Percentiles rank a stretch among this genome's conserved stretches.
Conservation (phyloP, 2,113 vertebrate genomes). For the Trogon surrucura region DNA sequence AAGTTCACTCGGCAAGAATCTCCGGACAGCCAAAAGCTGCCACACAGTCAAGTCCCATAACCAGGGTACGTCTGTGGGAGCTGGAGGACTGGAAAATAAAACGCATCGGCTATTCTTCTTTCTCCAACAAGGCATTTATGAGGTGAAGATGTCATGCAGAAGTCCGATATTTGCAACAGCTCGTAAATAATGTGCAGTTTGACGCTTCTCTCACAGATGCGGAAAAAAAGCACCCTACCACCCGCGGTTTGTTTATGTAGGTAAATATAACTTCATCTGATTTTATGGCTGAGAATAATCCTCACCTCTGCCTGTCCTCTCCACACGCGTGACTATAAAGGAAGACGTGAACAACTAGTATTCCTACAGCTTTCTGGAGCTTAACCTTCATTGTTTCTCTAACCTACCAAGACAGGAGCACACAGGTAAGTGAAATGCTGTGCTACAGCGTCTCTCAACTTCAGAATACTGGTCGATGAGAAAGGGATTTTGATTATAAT, state of each 20-base stretch:
- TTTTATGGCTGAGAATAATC: background rate
- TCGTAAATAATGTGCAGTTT: background rate
- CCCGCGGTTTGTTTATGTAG: background rate
- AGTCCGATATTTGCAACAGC: background rate
- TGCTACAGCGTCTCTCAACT: background rate
- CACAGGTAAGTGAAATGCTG: background rate
- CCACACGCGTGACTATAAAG: background rate
- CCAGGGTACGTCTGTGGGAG: background rate
- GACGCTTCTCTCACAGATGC: background rate
- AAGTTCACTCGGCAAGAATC: background rate
- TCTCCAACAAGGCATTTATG: background rate
- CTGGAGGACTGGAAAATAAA: background rate
- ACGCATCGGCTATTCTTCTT: background rate
- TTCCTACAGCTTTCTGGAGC: background rate
- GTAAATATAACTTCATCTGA: background rate
- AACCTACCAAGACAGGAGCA: background rate
- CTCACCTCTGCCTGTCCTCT: background rate
- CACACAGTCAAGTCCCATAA: background rate
- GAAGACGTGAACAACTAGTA: background rate
- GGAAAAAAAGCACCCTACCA: background rate
- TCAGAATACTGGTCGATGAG: accelerated
- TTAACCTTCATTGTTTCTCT: background rate
- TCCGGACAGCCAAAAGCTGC: background rate
- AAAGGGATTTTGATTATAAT: background rate
- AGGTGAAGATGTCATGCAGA: conserved; percentile 1